Evolutionary conservation across 2,797 vertebrate species (phyloP).

Genomic region (Benthosema pterotum): DNA sequence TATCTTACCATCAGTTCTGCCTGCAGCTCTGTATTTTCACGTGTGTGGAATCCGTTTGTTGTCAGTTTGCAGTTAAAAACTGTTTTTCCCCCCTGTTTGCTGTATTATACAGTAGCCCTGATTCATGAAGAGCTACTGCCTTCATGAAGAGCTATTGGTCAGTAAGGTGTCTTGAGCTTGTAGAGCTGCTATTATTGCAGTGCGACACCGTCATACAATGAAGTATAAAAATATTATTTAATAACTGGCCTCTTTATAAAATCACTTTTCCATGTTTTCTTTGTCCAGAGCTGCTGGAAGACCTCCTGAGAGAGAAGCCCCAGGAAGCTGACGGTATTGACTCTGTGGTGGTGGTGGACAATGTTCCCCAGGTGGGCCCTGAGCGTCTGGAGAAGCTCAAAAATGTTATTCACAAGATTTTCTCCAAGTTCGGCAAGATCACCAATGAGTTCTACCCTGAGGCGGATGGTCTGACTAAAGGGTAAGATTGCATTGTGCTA

Average conservation of each 20-base stretch:
- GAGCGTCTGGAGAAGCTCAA: slow-evolving; percentile 95
- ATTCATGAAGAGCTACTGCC: no score
- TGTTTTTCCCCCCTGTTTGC: neutral
- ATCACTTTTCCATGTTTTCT: neutral
- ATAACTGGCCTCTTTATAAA: no score
- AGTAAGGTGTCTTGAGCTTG: no score
- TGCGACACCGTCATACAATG: no score
- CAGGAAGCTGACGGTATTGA: slow-evolving; percentile 96
- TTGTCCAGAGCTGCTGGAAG: slow-evolving; percentile 85
- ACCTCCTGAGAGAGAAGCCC: slow-evolving; percentile 89
- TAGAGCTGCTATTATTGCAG: no score
- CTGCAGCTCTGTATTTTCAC: neutral
- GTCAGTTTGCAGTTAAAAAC: neutral
- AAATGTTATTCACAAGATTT: slow-evolving; percentile 98
- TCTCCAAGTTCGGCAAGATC: slow-evolving; percentile 98
- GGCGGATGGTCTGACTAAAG: slow-evolving; percentile 93
- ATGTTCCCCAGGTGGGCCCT: slow-evolving; percentile 93
- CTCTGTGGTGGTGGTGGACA: slow-evolving; percentile 94
- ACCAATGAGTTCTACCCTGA: slow-evolving; percentile 96
- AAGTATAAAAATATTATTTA: no score
- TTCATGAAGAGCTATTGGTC: no score
- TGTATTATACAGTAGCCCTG: neutral
- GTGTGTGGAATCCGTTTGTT: no score
- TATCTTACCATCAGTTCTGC: neutral
- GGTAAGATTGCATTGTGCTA: slow-evolving; percentile 72